A percentile compares a stretch with the other conserved stretches of the same genome.
Evolutionary conservation across 2,113 vertebrate species (phyloP).

Genomic region (Syngnathus floridae): DNA sequence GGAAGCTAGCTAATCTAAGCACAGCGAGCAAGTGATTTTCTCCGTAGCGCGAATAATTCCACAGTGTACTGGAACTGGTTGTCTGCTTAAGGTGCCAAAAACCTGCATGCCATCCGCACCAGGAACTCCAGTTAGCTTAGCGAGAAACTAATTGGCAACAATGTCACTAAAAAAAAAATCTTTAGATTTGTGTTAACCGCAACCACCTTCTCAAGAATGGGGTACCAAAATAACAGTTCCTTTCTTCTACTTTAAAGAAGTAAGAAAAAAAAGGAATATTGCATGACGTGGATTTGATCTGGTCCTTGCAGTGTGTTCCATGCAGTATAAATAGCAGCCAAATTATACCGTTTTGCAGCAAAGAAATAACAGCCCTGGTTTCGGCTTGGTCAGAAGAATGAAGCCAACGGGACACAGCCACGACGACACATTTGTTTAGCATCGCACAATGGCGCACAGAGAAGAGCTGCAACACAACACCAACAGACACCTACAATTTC

Average conservation of each 20-base stretch:
- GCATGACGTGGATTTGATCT: slow-evolving; percentile 37
- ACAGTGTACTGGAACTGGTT: background rate
- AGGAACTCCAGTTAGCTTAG: background rate
- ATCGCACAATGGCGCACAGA: slow-evolving; percentile 43
- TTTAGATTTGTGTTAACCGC: background rate
- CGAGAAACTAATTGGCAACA: background rate
- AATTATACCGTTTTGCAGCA: slow-evolving; percentile 70
- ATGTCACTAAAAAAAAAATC: background rate
- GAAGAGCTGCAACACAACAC: slow-evolving; percentile 19
- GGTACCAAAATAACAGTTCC: slow-evolving; percentile 4
- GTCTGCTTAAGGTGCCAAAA: background rate
- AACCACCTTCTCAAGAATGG: background rate
- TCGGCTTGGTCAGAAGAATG: slow-evolving; percentile 62
- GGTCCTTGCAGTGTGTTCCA: slow-evolving; percentile 46
- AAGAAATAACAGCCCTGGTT: slow-evolving; percentile 53
- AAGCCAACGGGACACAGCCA: slow-evolving; percentile 34
- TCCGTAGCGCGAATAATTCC: slow-evolving; percentile 9
- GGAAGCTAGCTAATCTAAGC: slow-evolving; percentile 1
- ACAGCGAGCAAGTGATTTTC: slow-evolving; percentile 8
- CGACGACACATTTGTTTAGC: slow-evolving; percentile 37
- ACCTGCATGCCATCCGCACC: background rate
- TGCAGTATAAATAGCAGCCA: slow-evolving; percentile 70
- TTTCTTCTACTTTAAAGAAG: slow-evolving; percentile 24
- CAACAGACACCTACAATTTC: slow-evolving; percentile 25
- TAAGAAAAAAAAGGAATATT: slow-evolving; percentile 20